Conservation (phyloP, 2,888 invertebrate genomes). For the Gasteruption jaculator region DNA sequence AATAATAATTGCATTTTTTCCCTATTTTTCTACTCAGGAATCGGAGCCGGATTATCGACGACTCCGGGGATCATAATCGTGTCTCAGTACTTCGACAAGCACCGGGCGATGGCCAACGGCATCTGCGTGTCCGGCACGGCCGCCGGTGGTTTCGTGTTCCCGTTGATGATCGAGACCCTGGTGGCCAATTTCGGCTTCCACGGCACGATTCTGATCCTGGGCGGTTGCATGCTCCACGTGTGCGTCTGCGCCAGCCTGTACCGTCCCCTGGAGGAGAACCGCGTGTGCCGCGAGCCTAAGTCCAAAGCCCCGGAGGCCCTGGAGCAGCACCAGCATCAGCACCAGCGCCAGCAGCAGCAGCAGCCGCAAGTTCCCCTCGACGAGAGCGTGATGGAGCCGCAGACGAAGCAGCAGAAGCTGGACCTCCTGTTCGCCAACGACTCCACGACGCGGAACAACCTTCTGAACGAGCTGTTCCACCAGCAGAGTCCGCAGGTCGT, state of each 20-base stretch:
- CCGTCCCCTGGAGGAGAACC: constrained; percentile 56
- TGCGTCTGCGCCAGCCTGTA: constrained; percentile 69
- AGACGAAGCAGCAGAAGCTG: constrained; percentile 46
- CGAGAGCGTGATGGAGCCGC: constrained; percentile 21
- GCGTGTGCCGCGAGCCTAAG: constrained; percentile 26
- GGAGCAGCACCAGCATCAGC: too few species aligned
- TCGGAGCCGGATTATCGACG: constrained; percentile 74
- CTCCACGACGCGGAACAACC: constrained; percentile 42
- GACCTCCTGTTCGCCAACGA: constrained; percentile 47
- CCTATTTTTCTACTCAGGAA: constrained; percentile 54
- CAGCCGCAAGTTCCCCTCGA: constrained; percentile 47
- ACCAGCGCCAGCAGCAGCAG: too few species aligned
- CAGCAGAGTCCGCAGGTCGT: constrained; percentile 41
- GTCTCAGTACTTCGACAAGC: constrained; percentile 74
- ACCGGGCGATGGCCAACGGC: constrained; percentile 74
- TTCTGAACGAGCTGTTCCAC: constrained; percentile 49
- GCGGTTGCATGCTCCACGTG: constrained; percentile 72
- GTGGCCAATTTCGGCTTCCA: constrained; percentile 69
- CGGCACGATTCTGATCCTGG: constrained; percentile 67
- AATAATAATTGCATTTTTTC: neutral
- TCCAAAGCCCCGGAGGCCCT: constrained; percentile 22
- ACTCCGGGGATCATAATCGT: constrained; percentile 79
- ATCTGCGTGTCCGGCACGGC: constrained; percentile 79
- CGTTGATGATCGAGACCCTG: constrained; percentile 67
- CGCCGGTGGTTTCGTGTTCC: constrained; percentile 74